Conservation (phyloP, 1,140 invertebrate genomes). For the Zophobas morio region DNA sequence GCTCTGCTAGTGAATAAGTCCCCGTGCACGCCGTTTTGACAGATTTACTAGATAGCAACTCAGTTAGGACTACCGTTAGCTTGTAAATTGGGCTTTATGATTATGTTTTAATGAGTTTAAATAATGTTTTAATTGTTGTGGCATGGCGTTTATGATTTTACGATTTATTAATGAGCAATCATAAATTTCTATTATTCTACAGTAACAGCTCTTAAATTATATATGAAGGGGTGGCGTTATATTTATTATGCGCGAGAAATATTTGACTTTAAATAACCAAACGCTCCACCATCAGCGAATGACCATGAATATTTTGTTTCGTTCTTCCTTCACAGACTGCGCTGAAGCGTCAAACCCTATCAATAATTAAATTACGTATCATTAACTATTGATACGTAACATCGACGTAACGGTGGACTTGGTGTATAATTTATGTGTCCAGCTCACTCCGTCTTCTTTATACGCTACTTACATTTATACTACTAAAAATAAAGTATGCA, state of each 20-base stretch:
- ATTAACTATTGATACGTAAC: too few relatives aligned
- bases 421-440: too few relatives aligned
- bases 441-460: too few relatives aligned
- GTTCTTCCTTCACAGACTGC: too few relatives aligned
- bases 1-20: slow-evolving; percentile 42
- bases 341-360: too few relatives aligned
- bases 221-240: slow-evolving; percentile 15
- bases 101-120: slow-evolving; percentile 49
- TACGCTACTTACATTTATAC: too few relatives aligned
- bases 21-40: slow-evolving; percentile 42
- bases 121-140: slow-evolving; percentile 48
- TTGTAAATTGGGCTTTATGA: slow-evolving; percentile 45
- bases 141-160: slow-evolving; percentile 45
- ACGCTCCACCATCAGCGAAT: too few relatives aligned
- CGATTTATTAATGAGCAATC: slow-evolving; percentile 46
- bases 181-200: slow-evolving; percentile 44
- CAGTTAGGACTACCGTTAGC: slow-evolving; percentile 46
- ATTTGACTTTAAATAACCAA: slow-evolving; percentile 12
- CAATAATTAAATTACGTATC: too few relatives aligned
- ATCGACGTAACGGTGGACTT: too few relatives aligned
- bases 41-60: slow-evolving; percentile 47
- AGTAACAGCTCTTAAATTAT: slow-evolving; percentile 29
- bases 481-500: too few relatives aligned
- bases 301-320: too few relatives aligned
- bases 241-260: slow-evolving; percentile 15